These are phyloP conservation scores for Amiota minor DNA, from an alignment of 2,888 invertebrate genomes.

Conservation along the genomic window DNA sequence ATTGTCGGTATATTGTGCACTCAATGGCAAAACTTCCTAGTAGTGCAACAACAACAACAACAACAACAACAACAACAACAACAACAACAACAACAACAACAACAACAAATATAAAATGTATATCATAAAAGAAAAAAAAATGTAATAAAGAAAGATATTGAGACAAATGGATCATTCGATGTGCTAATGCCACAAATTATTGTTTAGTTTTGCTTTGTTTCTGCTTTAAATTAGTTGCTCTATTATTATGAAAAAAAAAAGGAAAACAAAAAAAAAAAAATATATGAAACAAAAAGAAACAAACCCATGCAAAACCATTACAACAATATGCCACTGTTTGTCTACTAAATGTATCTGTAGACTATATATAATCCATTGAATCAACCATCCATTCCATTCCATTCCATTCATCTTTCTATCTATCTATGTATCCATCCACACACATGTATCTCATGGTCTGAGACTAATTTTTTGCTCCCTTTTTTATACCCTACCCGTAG, in stretches of 20 bases:
- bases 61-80: not conserved
- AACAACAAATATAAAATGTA: not conserved
- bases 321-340: not conserved
- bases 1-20: no score
- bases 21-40: no score
- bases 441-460: no score
- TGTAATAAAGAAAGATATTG: constrained; percentile 2
- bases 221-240: not conserved
- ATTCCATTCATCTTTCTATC: no score
- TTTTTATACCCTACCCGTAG: no score
- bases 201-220: constrained; percentile 1
- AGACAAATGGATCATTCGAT: constrained; percentile 11
- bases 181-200: constrained; percentile 22
- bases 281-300: not conserved
- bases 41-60: no score
- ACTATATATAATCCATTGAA: no score
- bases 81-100: not conserved
- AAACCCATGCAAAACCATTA: not conserved
- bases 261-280: not conserved
- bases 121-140: not conserved
- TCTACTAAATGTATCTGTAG: not conserved
- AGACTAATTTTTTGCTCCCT: no score
- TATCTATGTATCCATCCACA: no score
- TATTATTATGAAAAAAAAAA: constrained; percentile 6
- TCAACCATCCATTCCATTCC: no score